These are phyloP conservation scores for Parasteatoda lunata DNA, from an alignment of 2,888 invertebrate species.

Conservation along the genomic window DNA sequence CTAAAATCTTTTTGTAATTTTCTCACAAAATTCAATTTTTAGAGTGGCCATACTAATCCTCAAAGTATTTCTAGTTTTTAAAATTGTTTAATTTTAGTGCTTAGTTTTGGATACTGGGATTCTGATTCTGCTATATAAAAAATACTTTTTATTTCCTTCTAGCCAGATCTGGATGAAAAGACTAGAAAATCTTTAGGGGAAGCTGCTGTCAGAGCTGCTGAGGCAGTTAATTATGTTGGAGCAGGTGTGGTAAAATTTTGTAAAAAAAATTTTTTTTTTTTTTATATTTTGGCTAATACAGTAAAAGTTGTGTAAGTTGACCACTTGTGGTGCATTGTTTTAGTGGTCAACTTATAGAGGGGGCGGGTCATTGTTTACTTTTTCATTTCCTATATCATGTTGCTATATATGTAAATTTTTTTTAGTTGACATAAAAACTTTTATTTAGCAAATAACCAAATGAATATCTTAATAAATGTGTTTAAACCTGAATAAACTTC, in stretches of 20 bases:
- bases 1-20: not conserved
- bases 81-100: not conserved
- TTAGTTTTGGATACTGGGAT: not conserved
- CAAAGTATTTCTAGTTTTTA: not conserved
- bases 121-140: not conserved
- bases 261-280: not conserved
- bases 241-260: slow-evolving; percentile 63
- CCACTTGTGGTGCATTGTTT: no score
- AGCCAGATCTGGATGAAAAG: slow-evolving; percentile 89
- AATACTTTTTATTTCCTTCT: slow-evolving; percentile 68
- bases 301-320: no score
- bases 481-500: no score
- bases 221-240: slow-evolving; percentile 94
- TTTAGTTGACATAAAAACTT: no score
- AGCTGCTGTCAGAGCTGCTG: slow-evolving; percentile 94
- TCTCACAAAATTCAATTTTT: not conserved
- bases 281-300: not conserved
- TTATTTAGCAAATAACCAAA: no score
- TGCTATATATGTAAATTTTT: no score
- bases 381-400: no score
- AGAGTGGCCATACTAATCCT: not conserved
- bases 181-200: slow-evolving; percentile 86
- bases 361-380: no score
- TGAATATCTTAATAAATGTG: no score
- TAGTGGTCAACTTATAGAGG: no score